These are phyloP conservation scores for Caloenas nicobarica DNA, from an alignment of 2,113 vertebrate genomes.

Conservation along the genomic window DNA sequence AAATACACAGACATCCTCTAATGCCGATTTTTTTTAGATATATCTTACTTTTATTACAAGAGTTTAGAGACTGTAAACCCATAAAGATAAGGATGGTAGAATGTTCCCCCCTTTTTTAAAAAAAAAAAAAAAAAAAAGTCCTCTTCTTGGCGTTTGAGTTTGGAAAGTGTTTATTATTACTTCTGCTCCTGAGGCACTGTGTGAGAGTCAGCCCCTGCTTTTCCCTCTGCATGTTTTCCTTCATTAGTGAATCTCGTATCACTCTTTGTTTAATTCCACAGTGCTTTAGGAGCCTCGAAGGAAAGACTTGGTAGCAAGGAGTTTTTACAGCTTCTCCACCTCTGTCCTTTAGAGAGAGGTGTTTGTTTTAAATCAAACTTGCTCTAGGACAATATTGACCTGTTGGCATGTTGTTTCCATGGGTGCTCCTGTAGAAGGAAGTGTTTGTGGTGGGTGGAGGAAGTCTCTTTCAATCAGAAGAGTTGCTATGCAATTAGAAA, in stretches of 20 bases:
- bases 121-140: background rate
- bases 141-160: background rate
- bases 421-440: background rate
- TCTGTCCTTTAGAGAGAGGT: background rate
- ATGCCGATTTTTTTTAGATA: background rate
- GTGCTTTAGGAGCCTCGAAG: background rate
- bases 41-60: background rate
- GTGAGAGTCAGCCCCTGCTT: background rate
- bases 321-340: background rate
- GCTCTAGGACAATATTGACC: background rate
- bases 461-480: conserved; percentile 7
- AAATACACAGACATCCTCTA: background rate
- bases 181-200: background rate
- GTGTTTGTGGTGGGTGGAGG: conserved; percentile 38
- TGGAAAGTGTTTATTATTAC: background rate
- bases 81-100: background rate
- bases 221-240: background rate
- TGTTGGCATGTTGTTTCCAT: background rate
- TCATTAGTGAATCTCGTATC: background rate
- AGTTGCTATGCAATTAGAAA: conserved; percentile 49
- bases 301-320: background rate
- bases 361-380: conserved; percentile 13
- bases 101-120: background rate
- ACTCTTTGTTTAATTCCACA: background rate
- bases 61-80: background rate